These are phyloP conservation scores for Listronotus bonariensis DNA, from an alignment of 1,140 invertebrate genomes.

Conservation along the genomic window DNA sequence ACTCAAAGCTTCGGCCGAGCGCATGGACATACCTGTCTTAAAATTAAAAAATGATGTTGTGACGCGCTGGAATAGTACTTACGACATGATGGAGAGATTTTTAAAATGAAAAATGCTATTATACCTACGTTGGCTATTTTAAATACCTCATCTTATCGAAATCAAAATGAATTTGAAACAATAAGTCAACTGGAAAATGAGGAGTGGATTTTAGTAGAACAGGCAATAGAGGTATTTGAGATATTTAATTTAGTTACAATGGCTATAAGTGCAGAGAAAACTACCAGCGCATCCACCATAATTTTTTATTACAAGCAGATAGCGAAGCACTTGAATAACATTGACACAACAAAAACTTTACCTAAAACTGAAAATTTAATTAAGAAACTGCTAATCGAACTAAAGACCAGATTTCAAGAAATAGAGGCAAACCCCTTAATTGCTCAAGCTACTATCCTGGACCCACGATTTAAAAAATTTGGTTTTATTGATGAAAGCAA, in stretches of 20 bases:
- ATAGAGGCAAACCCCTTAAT: conserved; percentile 15
- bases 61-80: conserved; percentile 49
- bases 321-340: conserved; percentile 28
- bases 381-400: conserved; percentile 12
- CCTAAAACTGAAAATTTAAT: conserved; percentile 33
- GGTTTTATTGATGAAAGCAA: conserved; percentile 34
- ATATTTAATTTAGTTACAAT: conserved; percentile 37
- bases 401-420: not conserved
- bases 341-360: conserved; percentile 35
- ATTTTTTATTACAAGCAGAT: conserved; percentile 31
- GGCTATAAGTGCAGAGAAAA: conserved; percentile 44
- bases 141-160: conserved; percentile 2
- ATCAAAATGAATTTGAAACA: conserved; percentile 1
- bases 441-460: conserved; percentile 37
- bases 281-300: conserved; percentile 40
- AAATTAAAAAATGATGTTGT: conserved; percentile 50
- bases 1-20: conserved; percentile 28
- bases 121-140: conserved; percentile 39
- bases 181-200: conserved; percentile 9
- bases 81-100: conserved; percentile 45
- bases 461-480: conserved; percentile 39
- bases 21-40: conserved; percentile 27
- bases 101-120: conserved; percentile 45
- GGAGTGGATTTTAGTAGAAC: conserved; percentile 21
- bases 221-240: conserved; percentile 12